Percentiles rank a stretch among this genome's conserved stretches.
Conservation (phyloP, 2,888 invertebrate genomes). For the Buathra laborator region DNA sequence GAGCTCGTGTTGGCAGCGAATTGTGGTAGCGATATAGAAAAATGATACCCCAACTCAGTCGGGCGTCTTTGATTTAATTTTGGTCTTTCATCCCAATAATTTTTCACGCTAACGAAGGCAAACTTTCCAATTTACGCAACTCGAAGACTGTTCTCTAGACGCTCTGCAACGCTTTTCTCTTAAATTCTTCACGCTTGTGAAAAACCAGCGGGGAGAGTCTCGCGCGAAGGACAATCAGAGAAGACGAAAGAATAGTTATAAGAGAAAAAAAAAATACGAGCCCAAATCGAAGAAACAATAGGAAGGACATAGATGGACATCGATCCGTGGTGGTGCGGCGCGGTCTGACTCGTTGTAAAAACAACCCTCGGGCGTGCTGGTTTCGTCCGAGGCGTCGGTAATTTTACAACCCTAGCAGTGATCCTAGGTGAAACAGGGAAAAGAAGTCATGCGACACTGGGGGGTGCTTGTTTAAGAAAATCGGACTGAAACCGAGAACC, state of each 20-base stretch:
- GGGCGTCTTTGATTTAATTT: too few relatives aligned
- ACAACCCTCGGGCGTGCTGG: slow-evolving; percentile 48
- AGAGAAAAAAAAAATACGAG: slow-evolving; percentile 6
- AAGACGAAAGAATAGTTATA: slow-evolving; percentile 32
- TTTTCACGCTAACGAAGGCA: neutral
- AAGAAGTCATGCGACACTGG: slow-evolving; percentile 1
- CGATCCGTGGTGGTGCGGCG: slow-evolving; percentile 41
- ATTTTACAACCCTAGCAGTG: slow-evolving; percentile 46
- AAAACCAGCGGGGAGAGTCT: slow-evolving; percentile 39
- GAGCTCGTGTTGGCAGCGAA: too few relatives aligned
- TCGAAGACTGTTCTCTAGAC: slow-evolving; percentile 5
- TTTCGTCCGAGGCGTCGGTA: slow-evolving; percentile 4
- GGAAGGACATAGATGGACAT: slow-evolving; percentile 51
- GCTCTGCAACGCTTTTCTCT: slow-evolving; percentile 23
- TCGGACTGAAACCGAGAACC: slow-evolving; percentile 27
- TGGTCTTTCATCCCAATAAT: neutral
- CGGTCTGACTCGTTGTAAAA: slow-evolving; percentile 57
- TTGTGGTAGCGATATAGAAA: too few relatives aligned
- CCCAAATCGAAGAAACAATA: slow-evolving; percentile 61
- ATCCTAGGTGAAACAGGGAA: neutral
- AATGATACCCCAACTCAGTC: too few relatives aligned
- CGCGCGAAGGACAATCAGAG: slow-evolving; percentile 55
- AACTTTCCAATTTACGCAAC: slow-evolving; percentile 34
- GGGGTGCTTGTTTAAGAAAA: slow-evolving; percentile 3
- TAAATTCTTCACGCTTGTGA: slow-evolving; percentile 48